Evolutionary conservation across 2,888 invertebrate genomes (phyloP), one percentile per base, ranked within the genome.

Genomic region (Ceraclea dissimilis): DNA sequence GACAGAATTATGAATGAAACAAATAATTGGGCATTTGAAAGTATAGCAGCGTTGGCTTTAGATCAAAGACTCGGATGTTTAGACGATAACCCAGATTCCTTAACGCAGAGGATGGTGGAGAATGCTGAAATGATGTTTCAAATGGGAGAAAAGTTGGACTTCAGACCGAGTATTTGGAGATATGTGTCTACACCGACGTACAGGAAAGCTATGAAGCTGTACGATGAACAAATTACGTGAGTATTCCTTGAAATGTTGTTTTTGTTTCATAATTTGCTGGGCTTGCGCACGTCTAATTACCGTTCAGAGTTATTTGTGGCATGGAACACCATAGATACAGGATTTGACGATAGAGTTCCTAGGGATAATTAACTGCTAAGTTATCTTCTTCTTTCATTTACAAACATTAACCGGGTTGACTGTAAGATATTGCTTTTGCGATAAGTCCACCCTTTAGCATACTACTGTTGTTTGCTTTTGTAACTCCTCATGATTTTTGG

Each of bases 81-180:
- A 1, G 56, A 60, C 11, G 62, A 62, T 4, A 56, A 63, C 43
- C 53, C 64, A 5, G 63, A 65, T 34, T 63, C 65, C 2, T 54
- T 52, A 10, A 62, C 57, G 2, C 47, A 43, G 22, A 53, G 48
- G 34, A 56, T 61, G 58, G 33, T 61, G n/a, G n/a, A 44, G 17
- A 60, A 58, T 18, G 49, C 56, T 8, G 46, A 56, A 13, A 52
- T 49, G 5, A 59, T 68, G 54, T 68, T 66, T 55, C 58, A 26
- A 4, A 19, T 56, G 2, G 54, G 51, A 18, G 58, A 39, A 13
- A 48, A 67, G 52, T 59, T 73, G 20, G 73, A 73, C 48, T 58
- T 71, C 31, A 33, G 63, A n/a, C 68, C 70, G 1, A 67, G 69
- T 2, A 19, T 70, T 0, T 71, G 71, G 70, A 67, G 65, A 56